Base-by-base conservation (phyloP, 2,888 invertebrate genomes). In the Himalopsyche tibetana region DNA sequence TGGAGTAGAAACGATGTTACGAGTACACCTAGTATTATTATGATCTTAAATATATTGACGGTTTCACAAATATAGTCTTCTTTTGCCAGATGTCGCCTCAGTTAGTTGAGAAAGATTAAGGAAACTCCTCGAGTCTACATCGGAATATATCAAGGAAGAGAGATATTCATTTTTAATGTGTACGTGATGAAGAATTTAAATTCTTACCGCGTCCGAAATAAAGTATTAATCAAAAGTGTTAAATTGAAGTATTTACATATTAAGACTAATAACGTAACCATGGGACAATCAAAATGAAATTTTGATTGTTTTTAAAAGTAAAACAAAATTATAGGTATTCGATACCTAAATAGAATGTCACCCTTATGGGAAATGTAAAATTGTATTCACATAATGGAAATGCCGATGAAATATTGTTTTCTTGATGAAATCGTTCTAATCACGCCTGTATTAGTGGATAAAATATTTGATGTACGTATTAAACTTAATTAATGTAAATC, bases 391-490 rank as follows among this genome's bases (percentile, higher is more conserved):
- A 74, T 74, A 74, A 74, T 74, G 74, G 74, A 74, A 74, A 74
- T 74, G 74, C 74, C 74, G 74, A 74, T 74, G 15, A 74, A 19
- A 19, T 63, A 63, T 74, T 74, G 74, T 74, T 74, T 74, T 74
- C 15, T 74, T 74, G 74, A 74, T 74, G 74, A 74, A 74, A 74
- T 38, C 38, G 74, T 74, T 74, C 74, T 36, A 12, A 74, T 74
- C 3, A 74, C 12, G 74, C 74, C 38, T 74, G 38, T 74, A 36
- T 74, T 74, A 74, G 74, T 15, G 36, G 36, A 74, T 74, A 74
- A 74, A 74, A 74, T 74, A 74, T 74, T 74, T 74, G 74, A 38
- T 74, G 74, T 74, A 74, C 11, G 74, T 74, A 74, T 74, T 74
- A 74, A n/a, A 74, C 8, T 74, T 74, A 74, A 38, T 74, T 74